Conservation (phyloP, 2,888 invertebrate genomes). For the Andricus quercusramuli region DNA sequence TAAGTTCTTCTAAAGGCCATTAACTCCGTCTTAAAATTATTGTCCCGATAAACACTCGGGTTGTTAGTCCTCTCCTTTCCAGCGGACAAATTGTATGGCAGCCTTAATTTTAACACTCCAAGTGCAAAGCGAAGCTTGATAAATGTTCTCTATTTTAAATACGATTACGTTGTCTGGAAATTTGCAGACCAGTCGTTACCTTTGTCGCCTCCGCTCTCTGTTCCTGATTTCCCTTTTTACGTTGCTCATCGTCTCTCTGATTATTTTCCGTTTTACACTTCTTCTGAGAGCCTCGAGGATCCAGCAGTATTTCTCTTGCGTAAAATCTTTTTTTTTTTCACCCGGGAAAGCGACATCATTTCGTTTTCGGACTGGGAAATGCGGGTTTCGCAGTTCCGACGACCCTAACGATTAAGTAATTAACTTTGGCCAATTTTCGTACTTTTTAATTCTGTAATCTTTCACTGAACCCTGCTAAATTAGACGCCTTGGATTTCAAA, state of each 20-base stretch:
- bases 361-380: constrained; percentile 43
- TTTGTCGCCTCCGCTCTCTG: constrained; percentile 29
- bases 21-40: constrained; percentile 60
- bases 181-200: constrained; percentile 39
- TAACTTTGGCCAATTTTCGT: constrained; percentile 34
- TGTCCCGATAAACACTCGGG: constrained; percentile 63
- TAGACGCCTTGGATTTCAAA: not conserved
- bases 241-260: constrained; percentile 34
- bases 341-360: constrained; percentile 42
- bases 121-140: constrained; percentile 53
- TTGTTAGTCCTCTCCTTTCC: constrained; percentile 58
- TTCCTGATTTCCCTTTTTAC: constrained; percentile 38
- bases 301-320: constrained; percentile 41
- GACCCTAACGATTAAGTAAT: constrained; percentile 38
- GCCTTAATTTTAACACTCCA: constrained; percentile 59
- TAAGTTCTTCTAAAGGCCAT: constrained; percentile 58
- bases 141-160: constrained; percentile 66
- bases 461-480: constrained; percentile 19
- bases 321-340: constrained; percentile 44
- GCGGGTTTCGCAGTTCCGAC: constrained; percentile 24
- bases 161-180: constrained; percentile 52
- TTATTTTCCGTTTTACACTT: constrained; percentile 43
- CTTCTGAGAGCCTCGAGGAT: constrained; percentile 21
- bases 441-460: constrained; percentile 22
- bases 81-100: constrained; percentile 60